These are phyloP conservation scores for Drosophila fungiperda DNA, from an alignment of 2,888 invertebrate genomes.

Conservation along the genomic window DNA sequence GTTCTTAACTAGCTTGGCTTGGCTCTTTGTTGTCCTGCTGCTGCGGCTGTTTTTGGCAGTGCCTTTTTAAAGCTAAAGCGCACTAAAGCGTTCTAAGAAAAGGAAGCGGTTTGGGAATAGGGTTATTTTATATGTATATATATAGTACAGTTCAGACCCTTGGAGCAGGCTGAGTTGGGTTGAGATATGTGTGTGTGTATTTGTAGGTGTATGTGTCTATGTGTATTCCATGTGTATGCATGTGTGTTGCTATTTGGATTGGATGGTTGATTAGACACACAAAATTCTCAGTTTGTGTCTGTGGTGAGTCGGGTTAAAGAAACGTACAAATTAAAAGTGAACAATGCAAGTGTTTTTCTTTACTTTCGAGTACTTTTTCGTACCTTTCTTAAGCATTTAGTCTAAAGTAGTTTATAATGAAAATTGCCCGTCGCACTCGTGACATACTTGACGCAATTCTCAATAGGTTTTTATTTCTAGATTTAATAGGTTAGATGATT, in stretches of 20 bases:
- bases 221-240: constrained; percentile 35
- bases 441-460: constrained; percentile 61
- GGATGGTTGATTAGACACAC: constrained; percentile 18
- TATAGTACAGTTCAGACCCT: constrained; percentile 29
- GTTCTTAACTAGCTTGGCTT: constrained; percentile 34
- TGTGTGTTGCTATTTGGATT: constrained; percentile 30
- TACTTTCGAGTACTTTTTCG: constrained; percentile 67
- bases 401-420: constrained; percentile 36
- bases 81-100: constrained; percentile 31
- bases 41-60: constrained; percentile 52
- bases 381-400: constrained; percentile 17
- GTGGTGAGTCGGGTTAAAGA: constrained; percentile 20
- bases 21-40: constrained; percentile 58
- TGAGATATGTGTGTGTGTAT: constrained; percentile 33
- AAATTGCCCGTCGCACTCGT: constrained; percentile 68
- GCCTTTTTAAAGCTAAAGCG: constrained; percentile 70
- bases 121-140: not conserved
- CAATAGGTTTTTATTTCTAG: constrained; percentile 11
- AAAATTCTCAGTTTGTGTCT: constrained; percentile 14
- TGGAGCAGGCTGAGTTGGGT: constrained; percentile 28
- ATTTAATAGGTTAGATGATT: constrained; percentile 9
- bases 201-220: constrained; percentile 23
- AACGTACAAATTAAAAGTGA: constrained; percentile 37
- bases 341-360: constrained; percentile 42
- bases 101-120: constrained; percentile 20